Percentiles rank a stretch among this genome's conserved stretches.
phyloP scores from a whole-genome alignment of 2,113 vertebrate genomes.

The Psophia crepitans region DNA sequence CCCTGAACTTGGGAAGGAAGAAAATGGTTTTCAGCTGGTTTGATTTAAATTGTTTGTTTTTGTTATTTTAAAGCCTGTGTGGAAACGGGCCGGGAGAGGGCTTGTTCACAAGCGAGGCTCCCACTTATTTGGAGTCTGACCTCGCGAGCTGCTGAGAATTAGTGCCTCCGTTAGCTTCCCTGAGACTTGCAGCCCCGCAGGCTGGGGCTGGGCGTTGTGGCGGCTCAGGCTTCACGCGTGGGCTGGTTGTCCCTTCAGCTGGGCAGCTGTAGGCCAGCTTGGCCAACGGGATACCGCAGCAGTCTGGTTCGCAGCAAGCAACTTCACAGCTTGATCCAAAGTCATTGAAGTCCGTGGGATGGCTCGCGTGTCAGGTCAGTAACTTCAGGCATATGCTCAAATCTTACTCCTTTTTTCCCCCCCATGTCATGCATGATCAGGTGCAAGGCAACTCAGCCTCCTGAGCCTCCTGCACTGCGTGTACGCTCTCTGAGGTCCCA shows the following conservation, averaged over 20 bases:
- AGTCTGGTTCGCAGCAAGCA: not conserved
- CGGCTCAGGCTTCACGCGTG: accelerated
- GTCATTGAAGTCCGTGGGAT: not conserved
- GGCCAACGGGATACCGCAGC: not conserved
- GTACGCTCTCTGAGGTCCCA: not conserved
- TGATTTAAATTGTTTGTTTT: slow-evolving; percentile 42
- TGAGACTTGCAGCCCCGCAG: not conserved
- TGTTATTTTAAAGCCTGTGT: slow-evolving; percentile 38
- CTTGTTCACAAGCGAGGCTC: not conserved
- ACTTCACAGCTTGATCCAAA: not conserved
- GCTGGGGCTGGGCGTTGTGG: not conserved
- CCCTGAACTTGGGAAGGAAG: not conserved
- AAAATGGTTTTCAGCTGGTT: slow-evolving; percentile 56
- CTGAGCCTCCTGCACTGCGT: not conserved
- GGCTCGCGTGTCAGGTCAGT: not conserved
- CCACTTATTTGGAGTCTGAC: not conserved
- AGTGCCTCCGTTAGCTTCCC: not conserved
- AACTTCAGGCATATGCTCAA: not conserved
- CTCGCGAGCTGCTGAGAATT: not conserved
- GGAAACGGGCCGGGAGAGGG: not conserved
- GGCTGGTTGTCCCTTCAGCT: not conserved
- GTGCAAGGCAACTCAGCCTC: not conserved
- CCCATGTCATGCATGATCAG: not conserved
- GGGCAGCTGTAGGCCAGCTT: not conserved
- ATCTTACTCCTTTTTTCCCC: not conserved